Evolutionary conservation across 2,113 vertebrate species (phyloP), one percentile per base, ranked within the genome.

Genomic region (Alaudala cheleensis): DNA sequence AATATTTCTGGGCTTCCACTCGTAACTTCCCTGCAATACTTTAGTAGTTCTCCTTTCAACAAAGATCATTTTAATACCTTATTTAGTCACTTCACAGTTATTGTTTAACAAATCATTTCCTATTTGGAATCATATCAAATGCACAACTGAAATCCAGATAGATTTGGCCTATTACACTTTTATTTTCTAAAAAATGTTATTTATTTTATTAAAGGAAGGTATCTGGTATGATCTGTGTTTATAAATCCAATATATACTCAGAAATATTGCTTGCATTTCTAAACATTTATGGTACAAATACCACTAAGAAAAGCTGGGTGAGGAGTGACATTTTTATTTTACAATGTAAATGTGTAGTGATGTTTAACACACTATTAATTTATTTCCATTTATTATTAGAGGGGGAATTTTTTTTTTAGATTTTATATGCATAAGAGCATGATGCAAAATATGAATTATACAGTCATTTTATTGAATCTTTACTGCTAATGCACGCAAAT

Each of bases 401-500:
- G 62, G 57, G 92, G 88, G 56, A 60, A 89, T 39, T 66, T n/a
- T 44, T 76, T 6, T 5, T 37, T 37, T 37, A 37, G 37, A 91
- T 62, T 95, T 97, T 93, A 60, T 78, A 96, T 56, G 91, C 89
- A 80, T 65, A 91, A 94, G 37, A 94, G 56, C 96, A 91, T 92
- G 89, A 96, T 97, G 81, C 44, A 97, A 94, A 97, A 95, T 96
- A 96, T 97, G 92, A 97, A 97, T 98, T 98, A 97, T 90, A 96
- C 57, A 95, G 96, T 94, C 86, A 96, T 97, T 97, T 98, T 96
- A 96, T 94, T 91, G 93, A 97, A 95, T 96, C 91, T 97, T 98
- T 96, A 96, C 95, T 97, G 96, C 96, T 97, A 97, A 98, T 97
- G 96, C 88, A 96, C 94, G 96, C 86, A 95, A 92, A 97, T 98